These are phyloP conservation scores for Hermatobates lingyangjiaoensis DNA, from an alignment of 1,140 invertebrate species.

Conservation along the genomic window DNA sequence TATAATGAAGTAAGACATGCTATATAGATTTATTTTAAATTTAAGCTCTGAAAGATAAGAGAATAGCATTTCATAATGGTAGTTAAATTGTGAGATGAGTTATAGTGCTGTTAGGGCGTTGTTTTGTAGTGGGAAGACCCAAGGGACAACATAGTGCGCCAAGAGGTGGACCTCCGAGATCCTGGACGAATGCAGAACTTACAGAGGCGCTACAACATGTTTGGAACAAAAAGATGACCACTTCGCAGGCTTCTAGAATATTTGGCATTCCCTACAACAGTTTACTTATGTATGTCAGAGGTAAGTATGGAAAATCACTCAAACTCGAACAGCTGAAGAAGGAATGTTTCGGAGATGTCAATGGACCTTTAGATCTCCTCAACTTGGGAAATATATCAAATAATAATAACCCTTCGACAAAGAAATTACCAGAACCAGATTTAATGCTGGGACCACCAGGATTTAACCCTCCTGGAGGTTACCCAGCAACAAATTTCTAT, in stretches of 20 bases:
- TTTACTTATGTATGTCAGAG: slow-evolving; percentile 76
- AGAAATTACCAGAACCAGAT: slow-evolving; percentile 25
- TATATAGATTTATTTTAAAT: no score
- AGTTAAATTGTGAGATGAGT: background rate
- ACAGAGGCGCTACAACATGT: slow-evolving; percentile 75
- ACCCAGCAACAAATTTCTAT: slow-evolving; percentile 40
- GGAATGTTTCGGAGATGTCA: slow-evolving; percentile 53
- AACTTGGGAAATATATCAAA: slow-evolving; percentile 36
- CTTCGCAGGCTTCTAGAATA: slow-evolving; percentile 69
- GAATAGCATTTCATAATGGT: no score
- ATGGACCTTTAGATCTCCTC: slow-evolving; percentile 40
- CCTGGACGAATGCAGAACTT: slow-evolving; percentile 76
- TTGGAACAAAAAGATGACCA: slow-evolving; percentile 90
- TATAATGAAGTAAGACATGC: no score
- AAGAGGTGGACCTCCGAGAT: slow-evolving; percentile 64
- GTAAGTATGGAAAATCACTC: slow-evolving; percentile 74
- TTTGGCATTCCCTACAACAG: slow-evolving; percentile 84
- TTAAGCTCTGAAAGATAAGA: no score
- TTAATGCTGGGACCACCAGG: slow-evolving; percentile 21
- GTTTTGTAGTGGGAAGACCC: slow-evolving; percentile 37
- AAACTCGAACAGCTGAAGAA: slow-evolving; percentile 70
- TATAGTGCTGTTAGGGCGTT: background rate
- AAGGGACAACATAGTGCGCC: slow-evolving; percentile 78
- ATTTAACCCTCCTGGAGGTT: slow-evolving; percentile 42
- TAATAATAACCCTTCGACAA: slow-evolving; percentile 45